Conservation (phyloP, 2,888 invertebrate species). For the Acrocyrtus sp. region DNA sequence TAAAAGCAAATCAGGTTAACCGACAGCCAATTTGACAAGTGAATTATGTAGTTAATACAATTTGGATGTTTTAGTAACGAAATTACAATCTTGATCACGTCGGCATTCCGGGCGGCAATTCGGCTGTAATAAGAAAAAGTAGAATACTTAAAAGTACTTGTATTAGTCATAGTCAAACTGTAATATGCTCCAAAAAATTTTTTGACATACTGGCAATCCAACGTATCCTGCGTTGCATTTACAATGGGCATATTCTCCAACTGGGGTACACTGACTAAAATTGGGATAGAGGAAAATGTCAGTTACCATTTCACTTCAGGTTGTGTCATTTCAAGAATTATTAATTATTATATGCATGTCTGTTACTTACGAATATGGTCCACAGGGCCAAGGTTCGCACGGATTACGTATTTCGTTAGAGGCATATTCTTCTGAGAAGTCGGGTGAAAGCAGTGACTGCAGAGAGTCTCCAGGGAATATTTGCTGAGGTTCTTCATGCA, state of each 20-base stretch:
- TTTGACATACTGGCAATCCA: slow-evolving; percentile 25
- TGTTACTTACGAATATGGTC: slow-evolving; percentile 33
- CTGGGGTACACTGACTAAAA: slow-evolving; percentile 46
- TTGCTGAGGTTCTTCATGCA: slow-evolving; percentile 14
- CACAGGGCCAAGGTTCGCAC: slow-evolving; percentile 53
- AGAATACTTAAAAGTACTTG: neutral
- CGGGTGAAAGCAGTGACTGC: neutral
- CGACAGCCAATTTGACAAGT: no score
- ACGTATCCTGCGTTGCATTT: slow-evolving; percentile 45
- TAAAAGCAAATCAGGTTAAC: no score
- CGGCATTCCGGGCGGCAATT: slow-evolving; percentile 50
- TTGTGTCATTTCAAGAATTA: neutral
- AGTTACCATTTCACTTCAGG: neutral
- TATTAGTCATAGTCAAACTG: neutral
- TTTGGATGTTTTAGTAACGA: no score
- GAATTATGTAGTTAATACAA: no score
- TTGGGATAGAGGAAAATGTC: neutral
- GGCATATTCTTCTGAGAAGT: slow-evolving; percentile 11
- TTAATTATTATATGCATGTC: no score
- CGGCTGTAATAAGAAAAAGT: slow-evolving; percentile 17
- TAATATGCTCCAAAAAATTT: neutral
- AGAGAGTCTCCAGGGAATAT: slow-evolving; percentile 19
- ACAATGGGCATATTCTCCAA: slow-evolving; percentile 50
- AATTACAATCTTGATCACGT: slow-evolving; percentile 35
- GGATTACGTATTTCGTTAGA: slow-evolving; percentile 9